These are phyloP conservation scores for Ctenopoma multispine DNA, from an alignment of 2,797 vertebrate genomes.

Conservation along the genomic window DNA sequence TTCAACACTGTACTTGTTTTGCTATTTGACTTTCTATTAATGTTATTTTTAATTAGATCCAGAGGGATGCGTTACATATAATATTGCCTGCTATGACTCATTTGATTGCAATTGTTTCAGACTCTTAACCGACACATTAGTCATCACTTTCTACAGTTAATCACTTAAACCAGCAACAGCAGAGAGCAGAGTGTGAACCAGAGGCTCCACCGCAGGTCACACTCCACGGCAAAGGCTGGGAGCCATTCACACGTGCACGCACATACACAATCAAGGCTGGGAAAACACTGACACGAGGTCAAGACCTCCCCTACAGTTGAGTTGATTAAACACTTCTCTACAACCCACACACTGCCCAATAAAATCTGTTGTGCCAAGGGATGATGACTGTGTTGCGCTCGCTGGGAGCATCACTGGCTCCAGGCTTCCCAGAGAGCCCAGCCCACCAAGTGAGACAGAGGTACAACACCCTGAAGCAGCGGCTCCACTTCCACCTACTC, in stretches of 20 bases:
- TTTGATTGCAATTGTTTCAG: constrained; percentile 47
- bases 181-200: constrained; percentile 64
- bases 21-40: constrained; percentile 2
- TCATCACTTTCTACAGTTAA: constrained; percentile 69
- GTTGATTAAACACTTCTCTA: constrained; percentile 72
- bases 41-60: constrained; percentile 36
- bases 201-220: constrained; percentile 71
- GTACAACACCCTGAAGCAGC: constrained; percentile 40
- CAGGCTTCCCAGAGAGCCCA: constrained; percentile 38
- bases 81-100: constrained; percentile 34
- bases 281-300: constrained; percentile 69
- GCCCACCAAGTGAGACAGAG: constrained; percentile 24
- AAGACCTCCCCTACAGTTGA: constrained; percentile 69
- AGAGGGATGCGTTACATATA: constrained; percentile 31
- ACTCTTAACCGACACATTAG: constrained; percentile 58
- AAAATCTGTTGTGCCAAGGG: constrained; percentile 57
- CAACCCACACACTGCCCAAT: constrained; percentile 70
- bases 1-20: not conserved
- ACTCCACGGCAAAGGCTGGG: constrained; percentile 65
- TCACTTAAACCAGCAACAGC: constrained; percentile 66
- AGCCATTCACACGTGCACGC: constrained; percentile 48
- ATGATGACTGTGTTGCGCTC: constrained; percentile 53
- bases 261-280: constrained; percentile 44
- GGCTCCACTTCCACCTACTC: constrained; percentile 65
- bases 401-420: constrained; percentile 63